A percentile compares a stretch with the other conserved stretches of the same genome.
phyloP scores from a whole-genome alignment of 2,888 invertebrate genomes.

The Orchesella flavescens region DNA sequence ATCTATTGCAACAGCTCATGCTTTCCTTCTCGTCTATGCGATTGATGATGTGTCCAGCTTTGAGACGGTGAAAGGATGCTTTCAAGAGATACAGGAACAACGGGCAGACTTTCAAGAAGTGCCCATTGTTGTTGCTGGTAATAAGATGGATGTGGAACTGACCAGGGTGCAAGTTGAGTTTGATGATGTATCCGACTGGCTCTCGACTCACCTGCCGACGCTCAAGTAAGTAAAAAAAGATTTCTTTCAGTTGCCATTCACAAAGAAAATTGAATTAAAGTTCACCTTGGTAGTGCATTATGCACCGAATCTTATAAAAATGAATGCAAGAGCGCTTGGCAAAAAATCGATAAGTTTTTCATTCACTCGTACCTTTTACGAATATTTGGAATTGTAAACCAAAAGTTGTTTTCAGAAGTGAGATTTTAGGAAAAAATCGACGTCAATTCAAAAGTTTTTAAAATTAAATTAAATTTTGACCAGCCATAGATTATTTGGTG shows the following conservation, averaged over 20 bases:
- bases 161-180: constrained; percentile 79
- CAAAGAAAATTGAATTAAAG: constrained; percentile 9
- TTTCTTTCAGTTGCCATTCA: neutral
- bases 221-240: constrained; percentile 78
- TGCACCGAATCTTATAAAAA: too few species aligned
- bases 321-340: too few species aligned
- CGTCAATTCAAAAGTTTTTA: too few species aligned
- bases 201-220: constrained; percentile 84
- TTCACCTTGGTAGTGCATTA: too few species aligned
- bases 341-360: too few species aligned
- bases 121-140: constrained; percentile 87
- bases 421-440: too few species aligned
- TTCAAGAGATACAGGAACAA: constrained; percentile 88
- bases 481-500: too few species aligned
- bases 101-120: constrained; percentile 86
- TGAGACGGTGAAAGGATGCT: constrained; percentile 82
- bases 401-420: neutral
- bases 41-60: constrained; percentile 84
- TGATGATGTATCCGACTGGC: constrained; percentile 88
- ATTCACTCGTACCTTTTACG: too few species aligned
- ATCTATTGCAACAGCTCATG: constrained; percentile 90
- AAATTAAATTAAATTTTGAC: too few species aligned
- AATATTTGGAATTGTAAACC: neutral
- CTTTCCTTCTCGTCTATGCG: constrained; percentile 89
- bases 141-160: constrained; percentile 82